These are phyloP conservation scores for Takifugu rubripes DNA, from an alignment of 2,797 vertebrate genomes.

Conservation along the genomic window DNA sequence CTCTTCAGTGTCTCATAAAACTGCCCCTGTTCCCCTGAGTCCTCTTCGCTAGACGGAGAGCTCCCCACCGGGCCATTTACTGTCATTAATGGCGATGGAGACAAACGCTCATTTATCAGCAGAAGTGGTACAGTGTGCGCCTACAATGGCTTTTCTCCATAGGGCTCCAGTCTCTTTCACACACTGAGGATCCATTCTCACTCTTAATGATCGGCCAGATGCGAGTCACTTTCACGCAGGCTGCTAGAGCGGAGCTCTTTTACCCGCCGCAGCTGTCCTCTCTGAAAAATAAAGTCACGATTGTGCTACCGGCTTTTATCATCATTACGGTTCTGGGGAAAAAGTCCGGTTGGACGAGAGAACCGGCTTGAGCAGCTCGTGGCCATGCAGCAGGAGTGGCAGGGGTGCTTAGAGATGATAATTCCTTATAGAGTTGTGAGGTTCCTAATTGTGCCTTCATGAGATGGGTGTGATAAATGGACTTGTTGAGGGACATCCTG, in stretches of 20 bases:
- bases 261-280: slow-evolving; percentile 39
- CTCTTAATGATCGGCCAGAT: slow-evolving; percentile 57
- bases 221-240: slow-evolving; percentile 35
- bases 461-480: slow-evolving; percentile 65
- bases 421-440: slow-evolving; percentile 49
- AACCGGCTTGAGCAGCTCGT: background rate
- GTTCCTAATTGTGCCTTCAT: slow-evolving; percentile 67
- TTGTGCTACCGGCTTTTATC: slow-evolving; percentile 25
- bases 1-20: slow-evolving; percentile 35
- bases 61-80: slow-evolving; percentile 52
- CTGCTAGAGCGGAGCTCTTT: slow-evolving; percentile 31
- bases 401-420: slow-evolving; percentile 54
- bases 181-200: slow-evolving; percentile 70
- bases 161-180: slow-evolving; percentile 45
- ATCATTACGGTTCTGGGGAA: background rate
- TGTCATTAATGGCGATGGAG: slow-evolving; percentile 53
- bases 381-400: slow-evolving; percentile 16
- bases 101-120: slow-evolving; percentile 63
- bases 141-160: slow-evolving; percentile 26
- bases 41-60: slow-evolving; percentile 30
- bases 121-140: slow-evolving; percentile 50
- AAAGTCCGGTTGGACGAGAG: slow-evolving; percentile 19
- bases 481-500: slow-evolving; percentile 59
- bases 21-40: slow-evolving; percentile 30
- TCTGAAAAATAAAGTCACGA: slow-evolving; percentile 6